phyloP scores from a whole-genome alignment of 2,113 vertebrate species.

The Antidorcas marsupialis region DNA sequence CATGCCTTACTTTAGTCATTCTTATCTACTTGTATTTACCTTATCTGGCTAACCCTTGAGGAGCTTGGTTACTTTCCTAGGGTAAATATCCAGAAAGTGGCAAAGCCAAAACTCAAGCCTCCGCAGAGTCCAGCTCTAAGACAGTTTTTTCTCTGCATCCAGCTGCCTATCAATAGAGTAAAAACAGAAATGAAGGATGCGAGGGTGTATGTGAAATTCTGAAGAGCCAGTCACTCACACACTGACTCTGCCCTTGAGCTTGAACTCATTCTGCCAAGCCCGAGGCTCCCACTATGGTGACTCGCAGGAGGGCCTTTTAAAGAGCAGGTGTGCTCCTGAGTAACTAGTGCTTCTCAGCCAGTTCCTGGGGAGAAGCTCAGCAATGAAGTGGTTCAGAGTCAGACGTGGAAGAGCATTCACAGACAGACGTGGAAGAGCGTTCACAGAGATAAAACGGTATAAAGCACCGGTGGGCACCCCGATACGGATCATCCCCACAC shows the following conservation, averaged over 20 bases:
- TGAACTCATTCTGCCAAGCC: not conserved
- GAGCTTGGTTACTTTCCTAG: not conserved
- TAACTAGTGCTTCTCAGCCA: constrained; percentile 9
- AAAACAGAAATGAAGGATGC: not conserved
- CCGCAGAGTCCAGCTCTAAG: not conserved
- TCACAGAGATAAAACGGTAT: constrained; percentile 22
- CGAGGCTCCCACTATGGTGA: not conserved
- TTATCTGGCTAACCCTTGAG: not conserved
- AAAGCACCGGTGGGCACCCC: not conserved
- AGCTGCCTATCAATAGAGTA: not conserved
- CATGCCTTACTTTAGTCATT: not conserved
- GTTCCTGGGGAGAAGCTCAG: constrained; percentile 14
- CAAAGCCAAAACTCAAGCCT: not conserved
- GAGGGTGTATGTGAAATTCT: not conserved
- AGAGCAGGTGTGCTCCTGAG: constrained; percentile 22
- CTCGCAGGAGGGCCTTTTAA: constrained; percentile 23
- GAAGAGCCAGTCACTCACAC: not conserved
- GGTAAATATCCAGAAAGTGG: not conserved
- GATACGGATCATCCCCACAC: not conserved
- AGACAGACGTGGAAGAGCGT: not conserved
- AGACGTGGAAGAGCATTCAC: not conserved
- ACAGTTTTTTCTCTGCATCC: not conserved
- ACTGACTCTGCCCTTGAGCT: constrained; percentile 12
- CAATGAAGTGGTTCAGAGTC: not conserved
- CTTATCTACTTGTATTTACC: not conserved